Base-by-base conservation (phyloP, 2,113 vertebrate genomes). In the Scopus umbretta region DNA sequence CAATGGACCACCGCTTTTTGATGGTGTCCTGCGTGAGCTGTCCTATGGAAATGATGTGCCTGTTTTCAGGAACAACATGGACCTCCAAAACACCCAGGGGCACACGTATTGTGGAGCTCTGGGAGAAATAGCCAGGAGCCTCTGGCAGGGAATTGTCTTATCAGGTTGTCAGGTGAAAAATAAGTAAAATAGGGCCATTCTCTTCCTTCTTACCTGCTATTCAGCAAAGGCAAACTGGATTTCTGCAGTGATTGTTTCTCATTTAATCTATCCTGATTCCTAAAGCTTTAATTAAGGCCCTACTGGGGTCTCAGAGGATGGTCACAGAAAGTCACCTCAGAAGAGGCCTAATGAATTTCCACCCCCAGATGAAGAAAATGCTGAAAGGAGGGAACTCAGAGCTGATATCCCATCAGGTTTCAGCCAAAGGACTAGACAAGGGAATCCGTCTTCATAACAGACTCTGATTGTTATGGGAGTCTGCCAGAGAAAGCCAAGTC, bases 21-120 rank as follows among this genome's bases (percentile, higher is more conserved):
- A 34, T 45, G 25, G 32, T 65, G 16, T 29, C 29, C 13, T 36
- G 12, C 45, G 50, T 18, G 52, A 66, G 19, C 2, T 71, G 63
- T 63, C 47, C 25, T 23, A 5, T 59, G 34, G 42, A 34, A 16
- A 55, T 32, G 5, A 22, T 2, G 10, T 25, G 18, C 25, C 34
- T 29, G 5, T n/a, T 80, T 84, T 62, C 61, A 42, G 52, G 47
- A 29, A 9, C 17, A 50, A 6, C 29, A 15, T 3, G 4, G 10
- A 50, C 8, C 16, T 59, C 70, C 66, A 65, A 36, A 90, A 47
- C 9, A 29, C 11, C 19, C 59, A 40, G 10, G 23, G 25, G 9
- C 15, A 22, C 23, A 2, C 0, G 0, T 11, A 26, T 18, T 32
- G 30, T 26, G 40, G 18, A 52, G 32, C 4, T 25, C 13, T 58